Percentiles rank a stretch among this genome's conserved stretches.
These are phyloP conservation scores for Monochamus alternatus DNA, from an alignment of 2,888 invertebrate genomes.

Conservation along the genomic window DNA sequence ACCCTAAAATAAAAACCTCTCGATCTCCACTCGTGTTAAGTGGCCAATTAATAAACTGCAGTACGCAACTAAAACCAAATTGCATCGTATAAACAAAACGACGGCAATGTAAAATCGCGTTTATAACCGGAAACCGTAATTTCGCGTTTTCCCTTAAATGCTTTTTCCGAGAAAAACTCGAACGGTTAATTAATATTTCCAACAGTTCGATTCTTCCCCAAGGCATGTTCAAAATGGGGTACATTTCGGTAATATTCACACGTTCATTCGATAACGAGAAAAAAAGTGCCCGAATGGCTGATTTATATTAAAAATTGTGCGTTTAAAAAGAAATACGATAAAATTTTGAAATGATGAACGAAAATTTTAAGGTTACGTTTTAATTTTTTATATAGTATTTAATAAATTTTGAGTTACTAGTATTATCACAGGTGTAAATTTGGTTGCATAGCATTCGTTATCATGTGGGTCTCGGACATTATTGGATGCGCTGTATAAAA, in stretches of 20 bases:
- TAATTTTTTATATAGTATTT: no score
- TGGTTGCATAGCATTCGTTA: no score
- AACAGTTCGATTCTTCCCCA: not conserved
- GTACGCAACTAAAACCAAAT: not conserved
- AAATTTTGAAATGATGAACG: no score
- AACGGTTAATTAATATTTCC: conserved; percentile 10
- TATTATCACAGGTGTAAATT: no score
- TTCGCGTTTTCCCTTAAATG: not conserved
- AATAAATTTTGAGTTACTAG: no score
- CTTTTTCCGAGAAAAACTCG: not conserved
- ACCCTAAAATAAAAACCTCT: not conserved
- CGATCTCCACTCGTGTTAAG: not conserved
- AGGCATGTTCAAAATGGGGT: not conserved
- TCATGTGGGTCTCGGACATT: no score
- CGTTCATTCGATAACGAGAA: not conserved
- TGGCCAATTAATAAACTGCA: not conserved
- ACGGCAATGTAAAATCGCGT: not conserved
- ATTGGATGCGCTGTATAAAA: no score
- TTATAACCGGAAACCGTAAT: not conserved
- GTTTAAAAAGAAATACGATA: no score
- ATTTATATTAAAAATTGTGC: no score
- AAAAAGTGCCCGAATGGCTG: not conserved
- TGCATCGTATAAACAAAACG: not conserved
- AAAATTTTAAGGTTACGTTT: no score
- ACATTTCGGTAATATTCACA: not conserved